Evolutionary conservation across 2,113 vertebrate species (phyloP).

Genomic region (Setophaga kirtlandii): DNA sequence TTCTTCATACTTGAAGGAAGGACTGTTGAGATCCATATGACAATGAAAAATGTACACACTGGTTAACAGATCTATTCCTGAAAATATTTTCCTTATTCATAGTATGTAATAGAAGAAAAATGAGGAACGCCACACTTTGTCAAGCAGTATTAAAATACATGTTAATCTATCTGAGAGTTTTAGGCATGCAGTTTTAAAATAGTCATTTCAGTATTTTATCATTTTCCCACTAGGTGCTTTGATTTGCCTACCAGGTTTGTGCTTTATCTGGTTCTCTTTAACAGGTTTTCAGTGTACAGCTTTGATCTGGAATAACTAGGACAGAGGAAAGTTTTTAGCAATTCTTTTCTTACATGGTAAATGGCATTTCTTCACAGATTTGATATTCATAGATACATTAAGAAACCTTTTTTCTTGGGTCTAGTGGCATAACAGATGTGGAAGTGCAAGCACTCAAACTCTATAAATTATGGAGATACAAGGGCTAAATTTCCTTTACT

Average conservation of each 20-base stretch:
- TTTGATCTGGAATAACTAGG: conserved; percentile 28
- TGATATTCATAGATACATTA: background rate
- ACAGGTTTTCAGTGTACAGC: background rate
- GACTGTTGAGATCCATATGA: background rate
- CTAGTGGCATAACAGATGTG: background rate
- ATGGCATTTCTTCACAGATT: background rate
- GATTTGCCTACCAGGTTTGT: conserved; percentile 20
- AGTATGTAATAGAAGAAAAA: background rate
- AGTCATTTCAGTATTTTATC: background rate
- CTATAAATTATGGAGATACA: background rate
- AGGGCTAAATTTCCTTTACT: background rate
- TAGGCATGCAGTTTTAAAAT: background rate
- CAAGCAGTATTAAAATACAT: background rate
- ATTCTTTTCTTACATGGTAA: background rate
- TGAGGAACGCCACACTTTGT: background rate
- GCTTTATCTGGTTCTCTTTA: conserved; percentile 1
- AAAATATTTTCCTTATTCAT: background rate
- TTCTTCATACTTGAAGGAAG: background rate
- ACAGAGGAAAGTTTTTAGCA: background rate
- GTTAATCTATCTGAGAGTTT: background rate
- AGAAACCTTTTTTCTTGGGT: background rate
- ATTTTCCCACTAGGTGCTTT: conserved; percentile 1
- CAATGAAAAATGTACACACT: background rate
- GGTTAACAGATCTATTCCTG: background rate
- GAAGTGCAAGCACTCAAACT: background rate